Evolutionary conservation across 2,797 vertebrate species (phyloP), one percentile per base, ranked within the genome.

Genomic region (Sciurus vulgaris): DNA sequence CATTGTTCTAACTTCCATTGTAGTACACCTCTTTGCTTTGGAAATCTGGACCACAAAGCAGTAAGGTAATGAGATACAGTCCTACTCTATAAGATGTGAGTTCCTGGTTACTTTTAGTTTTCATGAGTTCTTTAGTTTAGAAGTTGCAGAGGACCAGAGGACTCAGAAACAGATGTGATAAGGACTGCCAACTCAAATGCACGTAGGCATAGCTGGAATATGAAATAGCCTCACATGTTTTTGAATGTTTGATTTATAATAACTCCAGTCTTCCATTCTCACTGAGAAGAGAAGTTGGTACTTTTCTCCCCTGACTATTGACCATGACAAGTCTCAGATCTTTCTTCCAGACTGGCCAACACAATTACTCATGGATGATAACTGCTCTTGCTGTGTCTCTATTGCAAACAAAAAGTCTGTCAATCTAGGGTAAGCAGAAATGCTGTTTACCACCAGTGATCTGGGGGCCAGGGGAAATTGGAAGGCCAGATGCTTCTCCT

Each of bases 241-340:
- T 93, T 88, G 82, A 89, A 86, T 82, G 54, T 88, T 88, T 82
- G 92, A 24, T 70, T 90, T 93, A 74, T 86, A 74, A 81, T 76
- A 87, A 77, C n/a, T 63, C 12, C 1, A 81, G 56, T 30, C 44
- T 73, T 35, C 41, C 77, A 33, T 78, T 81, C 78, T 93, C 81
- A n/a, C 56, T 44, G 18, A 79, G 49, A 70, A 59, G 12, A 70
- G 47, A 63, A 59, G 15, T 74, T 63, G n/a, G 10, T 78, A 47
- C 69, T 54, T 95, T 82, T 33, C 88, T 89, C 93, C 61, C 35
- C 35, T 74, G 61, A 26, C 35, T 44, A 30, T 79, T 90, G 38
- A 56, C 51, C 33, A 35, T 15, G 38, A 86, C 76, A 72, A 65
- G n/a, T 41, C 41, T 85, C 49, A 90, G 78, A 51, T 20, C 12